Base-by-base conservation (phyloP, 2,113 vertebrate species). In the Ranitomeya variabilis region DNA sequence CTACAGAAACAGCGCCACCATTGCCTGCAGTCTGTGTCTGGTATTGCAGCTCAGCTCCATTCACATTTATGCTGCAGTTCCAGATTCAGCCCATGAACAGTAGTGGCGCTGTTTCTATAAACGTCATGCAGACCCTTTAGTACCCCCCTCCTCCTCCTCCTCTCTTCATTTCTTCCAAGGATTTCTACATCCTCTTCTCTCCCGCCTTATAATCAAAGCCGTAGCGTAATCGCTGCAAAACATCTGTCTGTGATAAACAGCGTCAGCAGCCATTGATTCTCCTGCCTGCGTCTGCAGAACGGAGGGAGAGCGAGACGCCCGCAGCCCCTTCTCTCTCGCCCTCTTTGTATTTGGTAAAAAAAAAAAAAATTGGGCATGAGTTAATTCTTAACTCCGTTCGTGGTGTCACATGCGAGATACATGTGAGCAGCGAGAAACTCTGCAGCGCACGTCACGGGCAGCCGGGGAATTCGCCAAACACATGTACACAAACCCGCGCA, bases 401-500 rank as follows among this genome's bases (percentile, higher is more conserved):
- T 14, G 16, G 79, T 82, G 79, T 82, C 86, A 87, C 86, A 87
- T 87, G 78, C 57, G 16, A 69, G 69, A 45, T 74, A 8, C 86
- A 88, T 88, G 86, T 88, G 86, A 88, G 67, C 86, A 9, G 60
- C 15, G 31, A 52, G 51, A 64, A 66, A 60, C 85, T 64, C 86
- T 64, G 66, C 87, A 74, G 31, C 55, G 31, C 79, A 62, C 67
- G 16, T 57, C 66, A 74, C 59, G 67, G 79, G 64, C 54, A 57
- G 57, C 67, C 31, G 8, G 80, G 79, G 87, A 73, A 83, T 88
- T 57, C 80, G 52, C 80, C 87, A 88, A 71, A 76, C 69, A 83
- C 80, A 76, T 83, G 54, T 82, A 62, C 54, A 86, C 66, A 74
- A 14, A 16, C 18, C 14, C 12, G 26, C 80, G 10, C 59, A 8